phyloP scores from a whole-genome alignment of 1,140 invertebrate genomes.

The Delia radicum region DNA sequence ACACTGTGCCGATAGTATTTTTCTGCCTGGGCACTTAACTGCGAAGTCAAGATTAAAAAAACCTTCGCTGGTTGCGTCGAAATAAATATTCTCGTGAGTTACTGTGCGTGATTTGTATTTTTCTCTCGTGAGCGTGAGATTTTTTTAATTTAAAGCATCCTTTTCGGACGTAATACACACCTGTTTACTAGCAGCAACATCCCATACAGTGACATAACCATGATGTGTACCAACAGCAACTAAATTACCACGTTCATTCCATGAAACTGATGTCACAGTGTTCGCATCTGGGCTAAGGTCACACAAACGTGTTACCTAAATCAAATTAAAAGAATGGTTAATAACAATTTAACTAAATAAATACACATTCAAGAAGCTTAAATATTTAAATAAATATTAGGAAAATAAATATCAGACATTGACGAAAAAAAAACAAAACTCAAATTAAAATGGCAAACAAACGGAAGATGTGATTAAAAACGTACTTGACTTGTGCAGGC shows the following conservation, averaged over 20 bases:
- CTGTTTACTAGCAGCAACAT: constrained; percentile 93
- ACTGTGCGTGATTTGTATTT: too few relatives aligned
- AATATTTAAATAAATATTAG: constrained; percentile 20
- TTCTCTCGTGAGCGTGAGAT: too few relatives aligned
- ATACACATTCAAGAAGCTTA: too few relatives aligned
- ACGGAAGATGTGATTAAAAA: constrained; percentile 25
- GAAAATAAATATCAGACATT: not conserved
- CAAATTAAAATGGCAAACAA: not conserved
- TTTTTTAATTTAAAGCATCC: too few relatives aligned
- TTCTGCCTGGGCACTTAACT: too few relatives aligned
- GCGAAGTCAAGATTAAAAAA: too few relatives aligned
- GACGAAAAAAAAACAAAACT: not conserved
- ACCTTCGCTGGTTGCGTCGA: too few relatives aligned
- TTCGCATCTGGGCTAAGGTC: constrained; percentile 92
- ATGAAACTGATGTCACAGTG: constrained; percentile 97
- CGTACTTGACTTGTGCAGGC: constrained; percentile 94
- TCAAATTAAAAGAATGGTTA: constrained; percentile 7
- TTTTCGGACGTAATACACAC: too few relatives aligned
- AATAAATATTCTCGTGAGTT: too few relatives aligned
- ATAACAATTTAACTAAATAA: constrained; percentile 14
- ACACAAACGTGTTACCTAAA: constrained; percentile 87
- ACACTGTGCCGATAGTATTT: too few relatives aligned
- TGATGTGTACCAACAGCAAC: constrained; percentile 97
- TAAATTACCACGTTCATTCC: constrained; percentile 95
- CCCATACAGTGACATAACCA: constrained; percentile 97